Evolutionary conservation across 2,797 vertebrate species (phyloP).

Genomic region (Pterois miles): DNA sequence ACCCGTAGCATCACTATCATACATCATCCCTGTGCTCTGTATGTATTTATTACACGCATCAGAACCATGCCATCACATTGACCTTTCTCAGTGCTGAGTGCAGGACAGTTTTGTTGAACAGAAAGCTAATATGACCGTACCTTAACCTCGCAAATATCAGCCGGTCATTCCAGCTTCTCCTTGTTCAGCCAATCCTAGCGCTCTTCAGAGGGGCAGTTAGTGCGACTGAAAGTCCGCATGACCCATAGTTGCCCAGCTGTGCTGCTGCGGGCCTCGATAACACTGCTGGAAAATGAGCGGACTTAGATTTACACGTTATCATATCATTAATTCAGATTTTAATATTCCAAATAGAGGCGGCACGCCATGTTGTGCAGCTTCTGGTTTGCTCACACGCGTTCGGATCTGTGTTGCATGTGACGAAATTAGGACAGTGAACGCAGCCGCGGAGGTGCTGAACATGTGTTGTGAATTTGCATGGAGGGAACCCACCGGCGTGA

Average conservation of each 20-base stretch:
- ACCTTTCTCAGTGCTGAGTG: not conserved
- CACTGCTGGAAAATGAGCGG: not conserved
- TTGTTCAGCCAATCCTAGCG: not conserved
- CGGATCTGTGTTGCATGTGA: not conserved
- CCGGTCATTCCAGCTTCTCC: not conserved
- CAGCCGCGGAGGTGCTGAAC: not conserved
- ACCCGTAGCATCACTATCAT: not conserved
- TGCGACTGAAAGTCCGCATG: not conserved
- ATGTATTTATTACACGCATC: no score
- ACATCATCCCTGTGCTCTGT: no score
- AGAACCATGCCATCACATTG: not conserved
- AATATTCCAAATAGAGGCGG: not conserved
- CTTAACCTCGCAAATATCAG: not conserved
- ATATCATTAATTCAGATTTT: not conserved
- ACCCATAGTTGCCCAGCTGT: not conserved
- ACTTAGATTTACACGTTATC: not conserved
- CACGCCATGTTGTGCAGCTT: not conserved
- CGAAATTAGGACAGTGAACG: conserved; percentile 8
- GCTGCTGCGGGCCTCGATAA: not conserved
- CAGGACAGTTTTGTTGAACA: not conserved
- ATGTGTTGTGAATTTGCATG: conserved; percentile 7
- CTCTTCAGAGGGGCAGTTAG: not conserved
- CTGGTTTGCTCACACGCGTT: not conserved
- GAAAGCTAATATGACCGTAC: not conserved
- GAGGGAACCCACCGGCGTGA: not conserved